Percentiles rank a stretch among this genome's conserved stretches.
Conservation (phyloP, 1,140 invertebrate species). For the Cydia fagiglandana region DNA sequence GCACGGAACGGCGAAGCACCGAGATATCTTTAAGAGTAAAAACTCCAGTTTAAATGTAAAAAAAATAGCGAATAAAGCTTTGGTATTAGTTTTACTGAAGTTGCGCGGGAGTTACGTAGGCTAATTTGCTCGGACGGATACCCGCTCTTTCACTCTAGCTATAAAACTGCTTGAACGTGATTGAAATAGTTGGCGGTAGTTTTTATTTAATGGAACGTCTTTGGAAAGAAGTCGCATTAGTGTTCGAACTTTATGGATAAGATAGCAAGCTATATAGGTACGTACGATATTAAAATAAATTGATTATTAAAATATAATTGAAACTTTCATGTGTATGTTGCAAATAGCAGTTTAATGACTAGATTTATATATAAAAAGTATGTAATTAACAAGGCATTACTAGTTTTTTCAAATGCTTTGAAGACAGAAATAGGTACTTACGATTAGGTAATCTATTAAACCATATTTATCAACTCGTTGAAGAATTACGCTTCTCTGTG, state of each 20-base stretch:
- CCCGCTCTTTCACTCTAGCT: neutral
- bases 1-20: too few species aligned
- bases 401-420: too few species aligned
- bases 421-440: too few species aligned
- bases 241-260: conserved; percentile 6
- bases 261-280: neutral
- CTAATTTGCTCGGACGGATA: conserved; percentile 20
- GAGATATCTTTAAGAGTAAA: too few species aligned
- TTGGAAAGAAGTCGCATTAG: conserved; percentile 16
- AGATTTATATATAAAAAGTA: too few species aligned
- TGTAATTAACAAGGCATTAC: too few species aligned
- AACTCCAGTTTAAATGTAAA: too few species aligned
- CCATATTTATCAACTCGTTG: too few species aligned
- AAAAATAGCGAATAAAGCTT: neutral
- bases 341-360: too few species aligned
- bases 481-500: too few species aligned
- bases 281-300: neutral
- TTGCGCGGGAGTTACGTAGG: neutral
- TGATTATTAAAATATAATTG: neutral
- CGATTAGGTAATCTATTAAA: too few species aligned
- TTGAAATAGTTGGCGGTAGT: conserved; percentile 25
- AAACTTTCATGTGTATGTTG: too few species aligned
- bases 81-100: conserved; percentile 4
- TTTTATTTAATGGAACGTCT: conserved; percentile 14
- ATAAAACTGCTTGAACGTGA: conserved; percentile 8